phyloP scores from a whole-genome alignment of 2,888 invertebrate species.

The Metellina segmentata region DNA sequence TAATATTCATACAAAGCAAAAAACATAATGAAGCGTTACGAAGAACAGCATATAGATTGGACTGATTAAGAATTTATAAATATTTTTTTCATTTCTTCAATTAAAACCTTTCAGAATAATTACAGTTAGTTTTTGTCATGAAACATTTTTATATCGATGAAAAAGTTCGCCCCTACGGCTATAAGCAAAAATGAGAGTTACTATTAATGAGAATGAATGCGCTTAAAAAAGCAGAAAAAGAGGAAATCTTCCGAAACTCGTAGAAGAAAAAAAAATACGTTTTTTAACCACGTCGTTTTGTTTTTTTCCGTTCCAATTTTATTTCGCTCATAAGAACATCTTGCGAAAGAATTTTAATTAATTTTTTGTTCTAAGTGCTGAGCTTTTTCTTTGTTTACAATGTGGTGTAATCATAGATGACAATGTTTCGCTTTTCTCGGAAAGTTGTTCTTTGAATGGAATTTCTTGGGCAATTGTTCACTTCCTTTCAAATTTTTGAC shows the following conservation, averaged over 20 bases:
- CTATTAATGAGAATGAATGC: background rate
- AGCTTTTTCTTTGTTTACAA: background rate
- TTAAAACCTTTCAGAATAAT: constrained; percentile 1
- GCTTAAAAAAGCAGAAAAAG: constrained; percentile 1
- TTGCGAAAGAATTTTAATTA: constrained; percentile 13
- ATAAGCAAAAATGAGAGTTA: constrained; percentile 2
- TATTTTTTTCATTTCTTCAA: constrained; percentile 1
- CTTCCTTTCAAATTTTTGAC: background rate
- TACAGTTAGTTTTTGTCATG: background rate
- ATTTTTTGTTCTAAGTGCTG: background rate
- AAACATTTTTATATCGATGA: background rate
- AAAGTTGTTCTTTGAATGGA: background rate
- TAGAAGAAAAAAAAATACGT: background rate
- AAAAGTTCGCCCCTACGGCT: background rate
- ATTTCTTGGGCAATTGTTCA: background rate
- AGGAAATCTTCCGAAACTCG: background rate
- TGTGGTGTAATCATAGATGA: background rate
- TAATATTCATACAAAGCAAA: too few species aligned
- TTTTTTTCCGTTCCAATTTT: background rate
- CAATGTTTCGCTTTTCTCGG: background rate
- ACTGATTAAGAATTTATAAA: background rate
- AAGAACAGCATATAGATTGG: background rate
- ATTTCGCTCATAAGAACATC: background rate
- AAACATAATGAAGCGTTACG: background rate
- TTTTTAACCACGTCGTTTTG: background rate